Evolutionary conservation across 2,113 vertebrate genomes (phyloP).

Genomic region (Aegypius monachus): DNA sequence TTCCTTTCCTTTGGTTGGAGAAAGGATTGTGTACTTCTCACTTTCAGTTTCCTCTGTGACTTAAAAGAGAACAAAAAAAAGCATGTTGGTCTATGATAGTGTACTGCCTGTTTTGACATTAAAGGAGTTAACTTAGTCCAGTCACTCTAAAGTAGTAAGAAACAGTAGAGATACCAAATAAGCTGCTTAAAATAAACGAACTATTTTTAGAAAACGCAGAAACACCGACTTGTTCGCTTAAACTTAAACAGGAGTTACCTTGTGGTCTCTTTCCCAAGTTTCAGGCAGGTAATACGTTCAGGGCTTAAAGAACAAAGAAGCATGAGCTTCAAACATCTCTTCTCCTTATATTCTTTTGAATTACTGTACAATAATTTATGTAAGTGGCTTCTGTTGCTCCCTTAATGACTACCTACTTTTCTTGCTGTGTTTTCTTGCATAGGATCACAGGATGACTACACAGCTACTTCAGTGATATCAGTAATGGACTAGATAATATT

Average conservation of each 20-base stretch:
- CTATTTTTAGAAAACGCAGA: not conserved
- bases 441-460: conserved; percentile 66
- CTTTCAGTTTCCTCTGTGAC: not conserved
- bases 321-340: not conserved
- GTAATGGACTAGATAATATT: conserved; percentile 55
- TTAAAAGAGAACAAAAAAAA: not conserved
- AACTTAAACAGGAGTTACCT: not conserved
- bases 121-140: not conserved
- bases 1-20: not conserved
- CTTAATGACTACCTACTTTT: conserved; percentile 39
- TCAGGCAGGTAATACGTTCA: not conserved
- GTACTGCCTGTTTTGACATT: not conserved
- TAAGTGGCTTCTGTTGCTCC: conserved; percentile 39
- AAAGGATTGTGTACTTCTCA: not conserved
- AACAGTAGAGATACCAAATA: not conserved
- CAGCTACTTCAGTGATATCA: conserved; percentile 58
- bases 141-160: not conserved
- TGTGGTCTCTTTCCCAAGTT: not conserved
- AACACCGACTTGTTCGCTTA: not conserved
- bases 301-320: not conserved
- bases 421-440: conserved; percentile 56
- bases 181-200: not conserved
- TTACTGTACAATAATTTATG: not conserved
- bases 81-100: not conserved
- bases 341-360: not conserved